A percentile compares a stretch with the other conserved stretches of the same genome.
Conservation (phyloP, 2,797 vertebrate genomes). For the Anguilla megastoma region DNA sequence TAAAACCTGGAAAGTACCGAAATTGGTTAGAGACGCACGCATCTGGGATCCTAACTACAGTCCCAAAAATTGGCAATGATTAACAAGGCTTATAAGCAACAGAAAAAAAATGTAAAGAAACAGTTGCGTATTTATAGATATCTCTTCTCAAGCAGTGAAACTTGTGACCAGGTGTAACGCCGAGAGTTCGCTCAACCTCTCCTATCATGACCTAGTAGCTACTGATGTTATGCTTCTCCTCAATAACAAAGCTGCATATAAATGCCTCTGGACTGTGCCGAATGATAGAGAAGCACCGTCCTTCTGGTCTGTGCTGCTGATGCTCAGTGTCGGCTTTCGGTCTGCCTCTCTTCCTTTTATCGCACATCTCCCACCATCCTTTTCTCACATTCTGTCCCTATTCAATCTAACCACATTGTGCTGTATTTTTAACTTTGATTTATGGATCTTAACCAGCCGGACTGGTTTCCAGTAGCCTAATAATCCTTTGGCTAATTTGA, state of each 20-base stretch:
- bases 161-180: background rate
- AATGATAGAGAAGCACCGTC: background rate
- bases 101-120: background rate
- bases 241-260: background rate
- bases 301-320: background rate
- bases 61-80: background rate
- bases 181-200: background rate
- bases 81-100: background rate
- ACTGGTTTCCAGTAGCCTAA: background rate
- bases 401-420: background rate
- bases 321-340: background rate
- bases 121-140: background rate
- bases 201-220: background rate
- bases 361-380: background rate
- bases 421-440: background rate
- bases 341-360: background rate
- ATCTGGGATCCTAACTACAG: background rate
- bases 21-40: background rate
- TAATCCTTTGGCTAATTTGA: background rate
- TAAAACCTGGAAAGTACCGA: background rate
- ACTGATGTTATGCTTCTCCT: background rate
- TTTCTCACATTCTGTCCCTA: background rate
- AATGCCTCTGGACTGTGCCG: background rate
- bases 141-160: background rate
- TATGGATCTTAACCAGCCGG: background rate